Evolutionary conservation across 2,797 vertebrate genomes (phyloP).

Genomic region (Myotis findleyi): DNA sequence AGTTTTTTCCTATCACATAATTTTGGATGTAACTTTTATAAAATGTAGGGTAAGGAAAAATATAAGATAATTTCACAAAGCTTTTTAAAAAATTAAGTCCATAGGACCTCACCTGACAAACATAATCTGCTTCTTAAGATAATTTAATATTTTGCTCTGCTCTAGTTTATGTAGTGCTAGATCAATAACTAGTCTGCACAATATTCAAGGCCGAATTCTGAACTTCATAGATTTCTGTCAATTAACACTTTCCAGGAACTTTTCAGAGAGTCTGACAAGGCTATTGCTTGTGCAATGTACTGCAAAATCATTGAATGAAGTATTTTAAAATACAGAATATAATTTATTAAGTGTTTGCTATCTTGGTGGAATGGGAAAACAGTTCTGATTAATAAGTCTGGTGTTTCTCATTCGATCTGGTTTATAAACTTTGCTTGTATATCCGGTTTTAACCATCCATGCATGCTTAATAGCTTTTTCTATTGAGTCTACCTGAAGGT

Average conservation of each 20-base stretch:
- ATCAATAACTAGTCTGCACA: constrained; percentile 6
- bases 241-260: constrained; percentile 65
- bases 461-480: constrained; percentile 66
- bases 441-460: constrained; percentile 66
- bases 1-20: background rate
- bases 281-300: constrained; percentile 74
- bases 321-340: constrained; percentile 72
- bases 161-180: background rate
- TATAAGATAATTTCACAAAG: background rate
- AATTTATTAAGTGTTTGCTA: constrained; percentile 68
- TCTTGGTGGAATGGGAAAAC: constrained; percentile 52
- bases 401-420: constrained; percentile 68
- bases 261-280: constrained; percentile 39
- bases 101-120: background rate
- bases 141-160: constrained; percentile 71
- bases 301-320: constrained; percentile 58
- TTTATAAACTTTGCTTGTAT: constrained; percentile 74
- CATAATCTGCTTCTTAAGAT: constrained; percentile 52
- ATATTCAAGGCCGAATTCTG: constrained; percentile 62
- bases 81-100: constrained; percentile 46
- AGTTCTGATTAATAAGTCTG: constrained; percentile 58
- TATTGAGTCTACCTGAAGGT: constrained; percentile 65
- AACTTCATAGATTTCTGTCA: constrained; percentile 64
- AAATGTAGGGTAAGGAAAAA: background rate
- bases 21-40: background rate